Evolutionary conservation across 2,797 vertebrate genomes (phyloP).

Genomic region (Buceros bicornis): DNA sequence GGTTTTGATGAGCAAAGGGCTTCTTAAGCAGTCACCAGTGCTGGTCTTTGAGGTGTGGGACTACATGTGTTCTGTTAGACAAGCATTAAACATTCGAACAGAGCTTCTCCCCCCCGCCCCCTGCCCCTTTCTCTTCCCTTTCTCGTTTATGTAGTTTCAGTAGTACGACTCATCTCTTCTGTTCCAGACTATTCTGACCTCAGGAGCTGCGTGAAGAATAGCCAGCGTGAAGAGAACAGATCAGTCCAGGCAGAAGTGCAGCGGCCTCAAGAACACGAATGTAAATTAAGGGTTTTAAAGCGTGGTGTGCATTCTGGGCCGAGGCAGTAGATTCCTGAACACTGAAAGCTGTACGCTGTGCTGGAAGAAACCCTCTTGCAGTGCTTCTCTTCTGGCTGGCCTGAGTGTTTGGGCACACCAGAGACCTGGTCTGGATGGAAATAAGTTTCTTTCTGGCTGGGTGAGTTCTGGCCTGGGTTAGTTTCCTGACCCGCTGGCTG

Average conservation of each 20-base stretch:
- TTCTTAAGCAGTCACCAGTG: not conserved
- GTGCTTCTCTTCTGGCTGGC: not conserved
- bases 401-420: not conserved
- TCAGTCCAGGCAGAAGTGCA: conserved; percentile 65
- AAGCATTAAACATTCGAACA: not conserved
- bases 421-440: not conserved
- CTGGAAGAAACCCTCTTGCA: not conserved
- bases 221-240: conserved; percentile 51
- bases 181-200: conserved; percentile 59
- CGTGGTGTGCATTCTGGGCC: not conserved
- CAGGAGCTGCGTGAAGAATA: conserved; percentile 58
- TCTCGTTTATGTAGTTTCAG: conserved; percentile 25
- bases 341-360: not conserved
- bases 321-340: conserved; percentile 14
- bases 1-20: not conserved
- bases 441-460: not conserved
- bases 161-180: conserved; percentile 18
- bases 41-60: not conserved
- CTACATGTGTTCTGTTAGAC: not conserved
- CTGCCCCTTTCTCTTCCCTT: not conserved
- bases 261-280: conserved; percentile 47
- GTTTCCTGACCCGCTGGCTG: not conserved
- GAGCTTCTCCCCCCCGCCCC: not conserved
- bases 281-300: conserved; percentile 49
- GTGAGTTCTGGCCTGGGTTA: not conserved